phyloP scores from a whole-genome alignment of 1,140 invertebrate species.

The Manduca sexta region DNA sequence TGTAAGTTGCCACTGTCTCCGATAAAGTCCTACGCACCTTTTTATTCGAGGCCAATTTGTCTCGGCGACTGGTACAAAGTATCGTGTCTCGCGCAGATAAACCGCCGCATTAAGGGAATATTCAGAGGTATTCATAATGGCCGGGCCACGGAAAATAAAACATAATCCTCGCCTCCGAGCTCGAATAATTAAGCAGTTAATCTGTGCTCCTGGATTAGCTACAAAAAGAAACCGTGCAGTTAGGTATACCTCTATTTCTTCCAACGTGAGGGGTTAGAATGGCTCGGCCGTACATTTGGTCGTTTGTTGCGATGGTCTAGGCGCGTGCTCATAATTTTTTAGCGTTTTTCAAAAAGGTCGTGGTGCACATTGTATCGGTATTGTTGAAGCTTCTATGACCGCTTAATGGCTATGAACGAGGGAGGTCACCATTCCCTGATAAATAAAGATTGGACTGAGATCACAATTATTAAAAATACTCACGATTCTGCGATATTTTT shows the following conservation, averaged over 20 bases:
- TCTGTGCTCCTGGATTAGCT: slow-evolving; percentile 28
- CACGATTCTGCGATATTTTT: too few relatives aligned
- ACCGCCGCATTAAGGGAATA: slow-evolving; percentile 32
- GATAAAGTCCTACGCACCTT: slow-evolving; percentile 4
- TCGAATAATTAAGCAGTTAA: slow-evolving; percentile 47
- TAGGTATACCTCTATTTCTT: background rate
- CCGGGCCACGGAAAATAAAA: slow-evolving; percentile 38
- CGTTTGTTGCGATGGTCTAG: slow-evolving; percentile 3
- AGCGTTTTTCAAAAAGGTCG: background rate
- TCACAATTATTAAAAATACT: too few relatives aligned
- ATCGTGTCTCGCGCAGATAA: slow-evolving; percentile 13
- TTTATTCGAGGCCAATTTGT: slow-evolving; percentile 13
- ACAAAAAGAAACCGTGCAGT: slow-evolving; percentile 7
- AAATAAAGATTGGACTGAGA: too few relatives aligned
- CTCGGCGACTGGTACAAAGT: slow-evolving; percentile 2
- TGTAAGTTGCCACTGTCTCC: too few relatives aligned
- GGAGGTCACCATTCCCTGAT: too few relatives aligned
- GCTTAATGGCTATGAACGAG: too few relatives aligned
- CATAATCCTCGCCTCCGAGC: slow-evolving; percentile 32
- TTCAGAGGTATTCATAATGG: slow-evolving; percentile 41
- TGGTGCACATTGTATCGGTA: slow-evolving; percentile 12
- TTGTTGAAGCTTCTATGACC: background rate
- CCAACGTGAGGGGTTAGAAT: too few relatives aligned
- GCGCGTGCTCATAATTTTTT: too few relatives aligned
- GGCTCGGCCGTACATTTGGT: background rate